phyloP scores from a whole-genome alignment of 2,113 vertebrate species.

The Apodemus sylvaticus region DNA sequence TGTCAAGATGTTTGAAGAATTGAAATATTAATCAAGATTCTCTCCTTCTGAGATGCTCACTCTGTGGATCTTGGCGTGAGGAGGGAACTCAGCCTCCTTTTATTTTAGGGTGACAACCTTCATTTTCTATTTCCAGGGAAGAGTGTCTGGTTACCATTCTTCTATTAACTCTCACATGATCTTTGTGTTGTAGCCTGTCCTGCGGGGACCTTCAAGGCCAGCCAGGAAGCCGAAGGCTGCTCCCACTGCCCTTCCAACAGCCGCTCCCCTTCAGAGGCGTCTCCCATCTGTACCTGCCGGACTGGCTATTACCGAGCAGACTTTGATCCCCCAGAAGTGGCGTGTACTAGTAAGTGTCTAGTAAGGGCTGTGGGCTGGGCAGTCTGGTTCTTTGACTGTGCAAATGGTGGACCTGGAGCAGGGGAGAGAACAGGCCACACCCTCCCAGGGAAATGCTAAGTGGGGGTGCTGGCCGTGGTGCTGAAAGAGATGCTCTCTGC shows the following conservation, averaged over 20 bases:
- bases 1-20: conserved; percentile 33
- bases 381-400: neutral
- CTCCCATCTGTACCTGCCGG: conserved; percentile 94
- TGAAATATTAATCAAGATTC: neutral
- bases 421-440: neutral
- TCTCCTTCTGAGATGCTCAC: neutral
- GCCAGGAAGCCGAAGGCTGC: conserved; percentile 92
- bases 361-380: neutral
- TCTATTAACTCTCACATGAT: conserved; percentile 46
- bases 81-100: neutral
- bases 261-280: conserved; percentile 93
- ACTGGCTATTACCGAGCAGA: conserved; percentile 96
- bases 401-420: neutral
- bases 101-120: neutral
- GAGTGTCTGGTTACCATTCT: neutral
- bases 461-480: conserved; percentile 1
- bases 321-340: conserved; percentile 91
- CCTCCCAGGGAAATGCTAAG: no score
- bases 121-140: neutral
- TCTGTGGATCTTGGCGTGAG: neutral
- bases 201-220: conserved; percentile 96
- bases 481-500: conserved; percentile 57
- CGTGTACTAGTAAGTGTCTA: conserved; percentile 95
- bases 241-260: conserved; percentile 95
- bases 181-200: conserved; percentile 91